Evolutionary conservation across 2,113 vertebrate genomes (phyloP), one percentile per base, ranked within the genome.

Genomic region (Canis aureus): DNA sequence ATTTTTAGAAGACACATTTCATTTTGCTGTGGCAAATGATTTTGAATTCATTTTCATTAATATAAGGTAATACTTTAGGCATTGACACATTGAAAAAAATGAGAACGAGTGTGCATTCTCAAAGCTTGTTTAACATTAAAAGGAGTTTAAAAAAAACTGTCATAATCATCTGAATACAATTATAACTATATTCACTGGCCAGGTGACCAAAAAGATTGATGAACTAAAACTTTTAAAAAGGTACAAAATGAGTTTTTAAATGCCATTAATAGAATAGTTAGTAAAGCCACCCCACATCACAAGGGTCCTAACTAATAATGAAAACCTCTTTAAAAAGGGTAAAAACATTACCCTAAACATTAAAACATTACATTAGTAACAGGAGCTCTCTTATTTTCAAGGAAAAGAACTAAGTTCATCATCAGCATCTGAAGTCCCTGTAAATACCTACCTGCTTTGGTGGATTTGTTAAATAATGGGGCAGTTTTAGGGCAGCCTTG

Each of bases 11-110:
- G 82, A 71, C 12, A 76, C 22, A 60, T 35, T 57, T n/a, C 13
- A 78, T 82, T 92, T 83, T 83, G 60, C 62, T 66, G 11, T 71
- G 29, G 22, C 89, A 87, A 83, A 43, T 76, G 32, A 11, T 53
- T 93, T 92, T 90, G 60, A 88, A 79, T 82, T 93, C 32, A 59
- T 78, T 97, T 82, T 91, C 15, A 83, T n/a, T 78, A 51, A 89
- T 11, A 8, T 69, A 89, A 97, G 55, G 82, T 82, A 78, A 60
- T 80, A 67, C 16, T 35, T 9, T 93, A 57, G 49, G 15, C 43
- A 71, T 19, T 80, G 82, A 59, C 78, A 59, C 79, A 73, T 2
- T 84, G 32, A 69, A 91, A 66, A 97, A 96, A 91, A 43, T 29
- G 5, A 89, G 86, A 81, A 11, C 17, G 86, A 89, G 16, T 71